Conservation (phyloP, 1,140 invertebrate genomes). For the Spodoptera litura region DNA sequence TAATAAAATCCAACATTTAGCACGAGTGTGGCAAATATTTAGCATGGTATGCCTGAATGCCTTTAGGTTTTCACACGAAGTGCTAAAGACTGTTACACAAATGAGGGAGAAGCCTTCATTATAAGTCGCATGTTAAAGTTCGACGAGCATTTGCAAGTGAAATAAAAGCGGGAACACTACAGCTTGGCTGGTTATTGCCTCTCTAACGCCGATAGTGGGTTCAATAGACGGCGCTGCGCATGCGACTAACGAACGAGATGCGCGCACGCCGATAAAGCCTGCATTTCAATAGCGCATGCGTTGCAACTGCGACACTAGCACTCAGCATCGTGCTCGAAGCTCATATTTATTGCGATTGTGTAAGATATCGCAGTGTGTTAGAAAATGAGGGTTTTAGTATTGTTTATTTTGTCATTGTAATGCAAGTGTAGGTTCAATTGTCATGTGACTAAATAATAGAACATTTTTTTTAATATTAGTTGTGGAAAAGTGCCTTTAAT, state of each 20-base stretch:
- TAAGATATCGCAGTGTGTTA: constrained; percentile 36
- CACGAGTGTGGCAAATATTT: neutral
- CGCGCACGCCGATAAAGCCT: constrained; percentile 65
- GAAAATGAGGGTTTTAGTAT: constrained; percentile 13
- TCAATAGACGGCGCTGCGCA: constrained; percentile 68
- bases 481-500: too few relatives aligned
- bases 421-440: too few relatives aligned
- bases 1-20: neutral
- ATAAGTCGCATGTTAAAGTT: constrained; percentile 43
- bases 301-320: constrained; percentile 52
- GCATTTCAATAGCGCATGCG: constrained; percentile 72
- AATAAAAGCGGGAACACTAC: constrained; percentile 39
- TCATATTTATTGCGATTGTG: constrained; percentile 44
- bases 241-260: constrained; percentile 75
- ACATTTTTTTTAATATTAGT: too few relatives aligned
- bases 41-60: neutral
- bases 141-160: constrained; percentile 41
- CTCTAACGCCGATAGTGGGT: constrained; percentile 72
- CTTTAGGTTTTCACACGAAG: neutral
- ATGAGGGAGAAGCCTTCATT: constrained; percentile 45
- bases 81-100: constrained; percentile 29
- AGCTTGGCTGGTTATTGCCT: constrained; percentile 57
- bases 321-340: neutral
- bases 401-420: neutral
- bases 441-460: too few relatives aligned